These are phyloP conservation scores for Morphnarchus princeps DNA, from an alignment of 2,113 vertebrate genomes.

Conservation along the genomic window DNA sequence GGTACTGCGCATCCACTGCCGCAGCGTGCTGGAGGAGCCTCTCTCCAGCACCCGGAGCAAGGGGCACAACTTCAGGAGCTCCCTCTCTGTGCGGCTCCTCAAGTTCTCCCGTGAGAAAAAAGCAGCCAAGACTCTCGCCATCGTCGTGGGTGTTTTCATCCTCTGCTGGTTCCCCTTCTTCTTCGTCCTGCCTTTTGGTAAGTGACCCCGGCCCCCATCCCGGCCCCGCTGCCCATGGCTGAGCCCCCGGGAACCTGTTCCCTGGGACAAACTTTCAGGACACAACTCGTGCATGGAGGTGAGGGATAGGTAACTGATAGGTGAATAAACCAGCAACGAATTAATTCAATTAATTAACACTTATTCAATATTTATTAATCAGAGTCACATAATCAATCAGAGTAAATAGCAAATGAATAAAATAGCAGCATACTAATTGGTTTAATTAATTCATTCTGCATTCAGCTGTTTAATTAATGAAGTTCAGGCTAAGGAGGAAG, in stretches of 20 bases:
- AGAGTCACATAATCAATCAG: neutral
- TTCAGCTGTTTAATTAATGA: neutral
- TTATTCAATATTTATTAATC: constrained; percentile 48
- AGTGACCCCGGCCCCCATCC: constrained; percentile 35
- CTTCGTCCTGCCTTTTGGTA: constrained; percentile 94
- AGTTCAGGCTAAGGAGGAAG: neutral
- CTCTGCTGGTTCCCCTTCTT: constrained; percentile 99
- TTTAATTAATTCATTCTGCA: neutral
- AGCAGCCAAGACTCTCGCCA: constrained; percentile 95
- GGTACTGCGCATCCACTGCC: constrained; percentile 93
- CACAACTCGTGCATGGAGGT: neutral
- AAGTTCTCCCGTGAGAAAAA: constrained; percentile 99
- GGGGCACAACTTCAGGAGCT: constrained; percentile 88
- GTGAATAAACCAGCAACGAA: neutral
- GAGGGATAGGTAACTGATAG: neutral
- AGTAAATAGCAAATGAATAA: neutral
- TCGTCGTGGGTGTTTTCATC: constrained; percentile 97
- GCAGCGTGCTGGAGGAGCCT: constrained; percentile 76
- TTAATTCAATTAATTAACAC: constrained; percentile 16
- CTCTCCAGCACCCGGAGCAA: constrained; percentile 78
- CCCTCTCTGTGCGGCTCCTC: constrained; percentile 91
- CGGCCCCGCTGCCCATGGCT: fast-evolving
- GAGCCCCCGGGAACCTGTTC: neutral
- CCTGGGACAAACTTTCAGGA: neutral
- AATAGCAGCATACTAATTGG: neutral